phyloP scores from a whole-genome alignment of 2,113 vertebrate genomes.

The Cynocephalus volans region DNA sequence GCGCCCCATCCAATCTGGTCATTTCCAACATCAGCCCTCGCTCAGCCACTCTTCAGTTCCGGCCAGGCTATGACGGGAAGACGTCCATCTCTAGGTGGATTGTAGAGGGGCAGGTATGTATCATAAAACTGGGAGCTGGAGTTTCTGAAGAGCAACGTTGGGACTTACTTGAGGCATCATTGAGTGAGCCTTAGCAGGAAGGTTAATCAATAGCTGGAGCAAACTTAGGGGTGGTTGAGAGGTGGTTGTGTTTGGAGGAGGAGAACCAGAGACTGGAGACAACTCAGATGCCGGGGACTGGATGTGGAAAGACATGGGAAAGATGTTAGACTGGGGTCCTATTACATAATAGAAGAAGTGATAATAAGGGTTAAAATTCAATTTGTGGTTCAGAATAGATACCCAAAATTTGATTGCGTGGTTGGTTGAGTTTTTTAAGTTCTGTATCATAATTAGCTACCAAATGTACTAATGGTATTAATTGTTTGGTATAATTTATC shows the following conservation, averaged over 20 bases:
- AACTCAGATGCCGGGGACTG: accelerated
- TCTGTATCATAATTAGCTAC: accelerated
- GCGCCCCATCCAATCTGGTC: slow-evolving; percentile 94
- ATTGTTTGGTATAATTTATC: neutral
- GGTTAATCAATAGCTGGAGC: accelerated
- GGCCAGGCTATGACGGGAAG: slow-evolving; percentile 94
- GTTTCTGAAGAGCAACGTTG: neutral
- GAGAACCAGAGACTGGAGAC: neutral
- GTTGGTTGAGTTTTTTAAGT: neutral
- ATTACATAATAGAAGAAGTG: accelerated
- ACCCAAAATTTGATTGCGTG: neutral
- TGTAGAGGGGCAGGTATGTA: slow-evolving; percentile 93
- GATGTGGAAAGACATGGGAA: neutral
- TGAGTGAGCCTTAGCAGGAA: too few relatives aligned
- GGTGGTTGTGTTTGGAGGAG: neutral
- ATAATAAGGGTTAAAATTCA: accelerated
- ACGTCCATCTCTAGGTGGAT: slow-evolving; percentile 94
- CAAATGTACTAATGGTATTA: neutral
- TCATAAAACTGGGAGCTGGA: neutral
- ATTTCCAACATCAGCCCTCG: slow-evolving; percentile 97
- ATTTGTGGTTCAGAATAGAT: neutral
- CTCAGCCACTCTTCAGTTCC: slow-evolving; percentile 94
- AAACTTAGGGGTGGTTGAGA: accelerated
- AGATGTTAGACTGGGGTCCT: neutral
- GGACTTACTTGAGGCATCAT: too few relatives aligned